Conservation (phyloP, 2,888 invertebrate genomes). For the Apodemia mormo region DNA sequence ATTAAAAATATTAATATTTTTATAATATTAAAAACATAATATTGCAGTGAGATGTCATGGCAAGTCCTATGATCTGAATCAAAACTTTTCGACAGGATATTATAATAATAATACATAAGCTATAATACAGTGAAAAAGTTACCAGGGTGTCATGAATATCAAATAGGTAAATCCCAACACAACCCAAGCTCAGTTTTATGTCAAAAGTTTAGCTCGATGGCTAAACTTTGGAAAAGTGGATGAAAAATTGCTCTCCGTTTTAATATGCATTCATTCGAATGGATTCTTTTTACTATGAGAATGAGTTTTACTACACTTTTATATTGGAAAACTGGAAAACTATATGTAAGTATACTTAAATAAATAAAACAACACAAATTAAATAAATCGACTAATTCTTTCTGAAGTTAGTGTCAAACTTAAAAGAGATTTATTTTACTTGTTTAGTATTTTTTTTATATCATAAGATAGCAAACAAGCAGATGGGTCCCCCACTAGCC, state of each 20-base stretch:
- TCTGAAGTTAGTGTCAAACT: too few species aligned
- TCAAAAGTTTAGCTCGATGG: constrained; percentile 48
- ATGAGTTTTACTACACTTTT: neutral
- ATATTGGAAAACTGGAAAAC: too few species aligned
- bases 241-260: constrained; percentile 22
- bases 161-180: constrained; percentile 43
- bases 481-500: too few species aligned
- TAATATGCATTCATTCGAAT: neutral
- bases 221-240: constrained; percentile 41
- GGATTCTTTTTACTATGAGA: neutral
- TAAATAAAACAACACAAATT: too few species aligned
- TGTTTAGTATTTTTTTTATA: too few species aligned
- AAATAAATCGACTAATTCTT: too few species aligned
- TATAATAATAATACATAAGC: constrained; percentile 4
- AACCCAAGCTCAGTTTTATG: constrained; percentile 47
- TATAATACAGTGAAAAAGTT: constrained; percentile 23
- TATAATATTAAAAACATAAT: too few species aligned
- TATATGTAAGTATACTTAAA: too few species aligned
- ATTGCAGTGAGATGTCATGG: too few species aligned
- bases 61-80: neutral
- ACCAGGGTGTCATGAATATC: constrained; percentile 32
- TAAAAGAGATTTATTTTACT: too few species aligned
- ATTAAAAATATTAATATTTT: too few species aligned
- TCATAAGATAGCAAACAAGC: too few species aligned
- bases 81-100: constrained; percentile 6